Base-by-base conservation (phyloP, 2,113 vertebrate species). In the Phoenicopterus ruber region DNA sequence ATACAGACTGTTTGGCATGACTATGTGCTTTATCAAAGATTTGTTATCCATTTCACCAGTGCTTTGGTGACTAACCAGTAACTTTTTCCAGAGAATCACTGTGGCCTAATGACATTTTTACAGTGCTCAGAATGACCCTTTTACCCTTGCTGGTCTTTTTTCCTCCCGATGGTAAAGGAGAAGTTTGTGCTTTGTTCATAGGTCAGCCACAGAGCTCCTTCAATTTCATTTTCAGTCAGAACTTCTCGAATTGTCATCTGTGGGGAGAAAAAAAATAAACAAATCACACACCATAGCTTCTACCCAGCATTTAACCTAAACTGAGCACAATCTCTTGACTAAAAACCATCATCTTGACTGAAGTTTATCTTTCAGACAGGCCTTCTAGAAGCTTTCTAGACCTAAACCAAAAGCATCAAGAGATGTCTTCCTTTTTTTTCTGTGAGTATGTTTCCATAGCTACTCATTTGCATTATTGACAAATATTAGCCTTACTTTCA, bases 111-210 rank as follows among this genome's bases (percentile, higher is more conserved):
- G 49, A 67, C 49, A 88, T 59, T 76, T 87, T 55, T 70, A 87
- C 22, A 83, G 19, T 52, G 24, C 26, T 82, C 76, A 87, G 52
- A 88, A 86, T 76, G 49, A 96, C 31, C 24, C n/a, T 77, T 91
- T 93, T 97, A 99, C 98, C 98, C 98, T 90, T 97, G 95, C 74
- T 96, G 93, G 28, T 97, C 86, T 70, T 91, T 97, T 80, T 98
- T 97, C 55, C 98, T 98, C 26, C 97, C 98, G 61, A 98, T 62
- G n/a, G 93, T 97, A 58, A 99, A 86, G 7, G 97, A 97, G 70
- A 99, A 88, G 31, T 97, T 98, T 67, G 96, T 88, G 67, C 96
- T 97, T 88, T 96, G 90, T 82, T 98, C 98, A 87, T 90, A 98
- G 88, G 96, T 98, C 81, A 99, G 86, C 29, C 96, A 97, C 88